Percentiles rank a stretch among this genome's conserved stretches.
These are phyloP conservation scores for Imbricaverruca yamaguchii DNA, from an alignment of 2,888 invertebrate genomes.

Conservation along the genomic window DNA sequence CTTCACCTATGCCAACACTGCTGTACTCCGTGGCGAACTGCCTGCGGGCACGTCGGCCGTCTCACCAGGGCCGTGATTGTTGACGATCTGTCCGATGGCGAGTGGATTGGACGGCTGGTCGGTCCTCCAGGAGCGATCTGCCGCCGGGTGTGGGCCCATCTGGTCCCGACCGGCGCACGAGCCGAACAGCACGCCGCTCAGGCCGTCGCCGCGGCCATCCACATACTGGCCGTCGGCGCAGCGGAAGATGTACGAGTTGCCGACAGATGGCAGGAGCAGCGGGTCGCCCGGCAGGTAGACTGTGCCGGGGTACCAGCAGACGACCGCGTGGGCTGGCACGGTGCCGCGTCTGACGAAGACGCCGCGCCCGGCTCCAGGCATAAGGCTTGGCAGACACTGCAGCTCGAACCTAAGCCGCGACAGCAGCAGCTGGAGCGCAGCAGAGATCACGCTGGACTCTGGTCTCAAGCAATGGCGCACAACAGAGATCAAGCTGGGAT, in stretches of 20 bases:
- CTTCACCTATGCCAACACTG: no score
- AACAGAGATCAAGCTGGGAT: slow-evolving; percentile 22
- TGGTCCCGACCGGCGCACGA: slow-evolving; percentile 43
- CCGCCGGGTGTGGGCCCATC: slow-evolving; percentile 38
- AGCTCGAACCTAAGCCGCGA: slow-evolving; percentile 28
- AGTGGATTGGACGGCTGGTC: slow-evolving; percentile 42
- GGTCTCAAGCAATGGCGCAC: no score
- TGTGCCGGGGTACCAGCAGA: slow-evolving; percentile 40
- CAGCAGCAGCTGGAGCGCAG: slow-evolving; percentile 26
- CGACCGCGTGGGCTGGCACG: slow-evolving; percentile 35
- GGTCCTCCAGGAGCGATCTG: slow-evolving; percentile 43
- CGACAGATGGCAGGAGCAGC: slow-evolving; percentile 45
- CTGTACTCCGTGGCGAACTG: no score
- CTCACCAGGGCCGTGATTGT: slow-evolving; percentile 43
- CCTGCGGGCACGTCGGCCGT: no score
- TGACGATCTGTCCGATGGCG: slow-evolving; percentile 48
- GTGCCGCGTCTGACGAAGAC: slow-evolving; percentile 28
- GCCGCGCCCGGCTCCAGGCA: slow-evolving; percentile 35
- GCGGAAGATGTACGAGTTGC: slow-evolving; percentile 46
- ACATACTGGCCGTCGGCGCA: slow-evolving; percentile 46
- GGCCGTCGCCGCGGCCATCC: slow-evolving; percentile 45
- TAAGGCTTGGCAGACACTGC: slow-evolving; percentile 33
- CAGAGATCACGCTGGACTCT: no score
- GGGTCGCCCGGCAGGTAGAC: slow-evolving; percentile 45
- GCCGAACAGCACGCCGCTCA: slow-evolving; percentile 43